These are phyloP conservation scores for Microplitis manilae DNA, from an alignment of 2,888 invertebrate genomes.

Conservation along the genomic window DNA sequence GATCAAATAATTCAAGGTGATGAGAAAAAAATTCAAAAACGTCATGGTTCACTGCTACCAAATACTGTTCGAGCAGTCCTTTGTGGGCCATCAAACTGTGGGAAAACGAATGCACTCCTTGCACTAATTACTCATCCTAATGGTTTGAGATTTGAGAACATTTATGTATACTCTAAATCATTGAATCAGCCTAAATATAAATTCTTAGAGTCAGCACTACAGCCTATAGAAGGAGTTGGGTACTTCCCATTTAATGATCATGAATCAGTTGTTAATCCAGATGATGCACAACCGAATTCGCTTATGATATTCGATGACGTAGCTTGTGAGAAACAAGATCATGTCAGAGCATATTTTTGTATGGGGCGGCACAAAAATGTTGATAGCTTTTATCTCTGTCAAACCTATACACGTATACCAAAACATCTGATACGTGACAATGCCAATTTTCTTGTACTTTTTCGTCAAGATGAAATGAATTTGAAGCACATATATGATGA, in stretches of 20 bases:
- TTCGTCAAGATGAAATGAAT: too few species aligned
- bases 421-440: too few species aligned
- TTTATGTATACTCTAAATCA: slow-evolving; percentile 57
- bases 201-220: slow-evolving; percentile 39
- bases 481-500: too few species aligned
- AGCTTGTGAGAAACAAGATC: neutral
- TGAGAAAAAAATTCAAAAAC: too few species aligned
- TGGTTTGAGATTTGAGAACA: slow-evolving; percentile 49
- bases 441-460: too few species aligned
- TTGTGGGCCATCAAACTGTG: slow-evolving; percentile 47
- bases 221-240: slow-evolving; percentile 48
- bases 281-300: too few species aligned
- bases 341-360: slow-evolving; percentile 6
- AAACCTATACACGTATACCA: too few species aligned
- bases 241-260: slow-evolving; percentile 50
- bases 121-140: slow-evolving; percentile 43
- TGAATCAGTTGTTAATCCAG: neutral
- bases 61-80: slow-evolving; percentile 55
- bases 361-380: slow-evolving; percentile 13
- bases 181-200: slow-evolving; percentile 59
- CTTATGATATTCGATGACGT: neutral
- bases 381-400: neutral
- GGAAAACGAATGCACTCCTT: slow-evolving; percentile 48
- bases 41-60: neutral
- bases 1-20: too few species aligned